Base-by-base conservation (phyloP, 2,888 invertebrate species). In the Amaurobius ferox region DNA sequence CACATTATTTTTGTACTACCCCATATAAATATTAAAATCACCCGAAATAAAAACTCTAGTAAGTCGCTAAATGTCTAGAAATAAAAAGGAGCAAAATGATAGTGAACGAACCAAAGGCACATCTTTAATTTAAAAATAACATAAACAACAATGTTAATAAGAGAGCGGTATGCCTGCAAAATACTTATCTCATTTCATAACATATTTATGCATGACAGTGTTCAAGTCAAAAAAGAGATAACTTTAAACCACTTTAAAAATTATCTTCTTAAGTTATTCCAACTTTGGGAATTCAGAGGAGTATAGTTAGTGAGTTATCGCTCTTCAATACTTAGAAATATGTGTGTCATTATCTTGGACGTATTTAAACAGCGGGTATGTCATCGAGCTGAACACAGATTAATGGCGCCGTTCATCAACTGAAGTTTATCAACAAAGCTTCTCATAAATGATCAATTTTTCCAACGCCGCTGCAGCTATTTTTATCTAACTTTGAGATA, bases 401-500 rank as follows among this genome's bases (percentile, higher is more conserved):
- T 48, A 72, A 35, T 55, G 29, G 19, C 26, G 1, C 26, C 32
- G 44, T 32, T 71, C 40, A 71, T 71, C 28, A 71, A 71, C 71
- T 48, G 19, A 44, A 48, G 32, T 55, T 72, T 28, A 72, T 72
- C 72, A 61, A 19, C 72, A 29, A 23, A 61, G 72, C 32, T 55
- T 30, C 30, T 29, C 26, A 32, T 72, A 32, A 72, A 23, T 55
- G 48, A 72, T 72, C 72, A 55, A 72, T 72, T 72, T 72, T 72
- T 72, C 44, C 44, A 44, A 13, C 44, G 72, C 19, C 55, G 7
- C 16, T 3, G 29, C 2, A 72, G 13, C 32, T 40, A 62, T 9
- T 62, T 28, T 40, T 44, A 39, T 66, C 64, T 66, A 76, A 66
- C 66, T 64, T 76, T 44, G 16, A 76, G 30, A 76, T 66, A 74